phyloP scores from a whole-genome alignment of 2,888 invertebrate species.

The Andrena dorsata region DNA sequence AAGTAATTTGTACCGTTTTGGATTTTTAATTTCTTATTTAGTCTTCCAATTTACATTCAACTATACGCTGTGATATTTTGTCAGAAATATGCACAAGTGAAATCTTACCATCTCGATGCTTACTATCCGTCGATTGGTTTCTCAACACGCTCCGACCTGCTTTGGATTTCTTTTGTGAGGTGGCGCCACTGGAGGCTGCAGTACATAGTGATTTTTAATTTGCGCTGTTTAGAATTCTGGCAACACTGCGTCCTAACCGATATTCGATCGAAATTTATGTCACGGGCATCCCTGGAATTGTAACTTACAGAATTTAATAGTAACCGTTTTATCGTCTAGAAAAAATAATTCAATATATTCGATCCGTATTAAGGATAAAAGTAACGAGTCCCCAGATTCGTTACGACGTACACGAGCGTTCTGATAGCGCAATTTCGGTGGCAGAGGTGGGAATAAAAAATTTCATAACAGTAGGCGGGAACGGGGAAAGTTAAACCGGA shows the following conservation, averaged over 20 bases:
- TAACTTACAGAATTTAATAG: neutral
- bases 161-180: conserved; percentile 57
- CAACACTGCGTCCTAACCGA: conserved; percentile 27
- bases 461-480: too few species aligned
- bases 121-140: conserved; percentile 57
- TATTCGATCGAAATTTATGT: conserved; percentile 19
- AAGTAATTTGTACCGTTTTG: neutral
- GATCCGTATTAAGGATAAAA: too few species aligned
- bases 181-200: conserved; percentile 67
- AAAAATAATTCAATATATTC: conserved; percentile 2
- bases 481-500: conserved; percentile 2
- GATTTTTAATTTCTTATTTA: neutral
- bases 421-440: too few species aligned
- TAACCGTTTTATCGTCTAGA: too few species aligned
- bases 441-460: neutral
- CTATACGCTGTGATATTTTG: neutral
- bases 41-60: neutral
- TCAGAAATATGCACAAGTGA: neutral
- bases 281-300: neutral
- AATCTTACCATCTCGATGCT: conserved; percentile 8
- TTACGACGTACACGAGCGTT: too few species aligned
- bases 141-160: conserved; percentile 8
- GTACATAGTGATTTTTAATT: conserved; percentile 50
- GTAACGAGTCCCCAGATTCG: too few species aligned
- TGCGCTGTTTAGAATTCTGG: conserved; percentile 32